These are phyloP conservation scores for Digitonthophagus gazella DNA, from an alignment of 2,888 invertebrate species.

Conservation along the genomic window DNA sequence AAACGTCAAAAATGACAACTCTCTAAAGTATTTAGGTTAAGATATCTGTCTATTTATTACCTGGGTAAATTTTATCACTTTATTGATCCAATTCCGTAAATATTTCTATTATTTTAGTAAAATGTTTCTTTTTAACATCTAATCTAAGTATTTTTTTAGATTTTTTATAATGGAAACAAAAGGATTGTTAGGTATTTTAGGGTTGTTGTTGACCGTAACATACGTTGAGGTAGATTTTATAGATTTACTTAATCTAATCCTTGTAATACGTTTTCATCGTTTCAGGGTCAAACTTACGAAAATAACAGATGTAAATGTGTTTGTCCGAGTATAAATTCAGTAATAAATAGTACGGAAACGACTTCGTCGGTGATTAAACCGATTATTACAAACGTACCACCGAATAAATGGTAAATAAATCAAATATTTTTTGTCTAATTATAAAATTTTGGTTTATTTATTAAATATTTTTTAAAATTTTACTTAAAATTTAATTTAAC, in stretches of 20 bases:
- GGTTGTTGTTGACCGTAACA: neutral
- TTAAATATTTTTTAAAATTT: neutral
- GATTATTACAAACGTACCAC: slow-evolving; percentile 77
- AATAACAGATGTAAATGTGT: slow-evolving; percentile 85
- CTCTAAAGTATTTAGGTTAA: slow-evolving; percentile 20
- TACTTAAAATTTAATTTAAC: slow-evolving; percentile 5
- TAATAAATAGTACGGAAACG: slow-evolving; percentile 63
- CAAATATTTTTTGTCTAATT: too few relatives aligned
- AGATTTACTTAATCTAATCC: neutral
- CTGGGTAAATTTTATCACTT: neutral
- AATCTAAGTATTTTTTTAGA: neutral
- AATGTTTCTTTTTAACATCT: too few relatives aligned
- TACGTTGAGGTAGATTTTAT: slow-evolving; percentile 23
- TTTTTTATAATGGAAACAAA: slow-evolving; percentile 5
- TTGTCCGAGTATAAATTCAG: slow-evolving; percentile 76
- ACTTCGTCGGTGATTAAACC: slow-evolving; percentile 67
- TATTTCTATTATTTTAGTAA: too few relatives aligned
- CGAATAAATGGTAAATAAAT: slow-evolving; percentile 78
- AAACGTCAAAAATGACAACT: neutral
- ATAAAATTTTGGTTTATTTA: neutral
- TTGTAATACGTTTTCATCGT: slow-evolving; percentile 27
- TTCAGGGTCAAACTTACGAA: slow-evolving; percentile 72
- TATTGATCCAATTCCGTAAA: neutral
- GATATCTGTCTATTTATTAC: neutral
- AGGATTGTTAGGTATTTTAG: neutral